Evolutionary conservation across 2,797 vertebrate genomes (phyloP), one percentile per base, ranked within the genome.

Genomic region (Thripadectes ignobilis): DNA sequence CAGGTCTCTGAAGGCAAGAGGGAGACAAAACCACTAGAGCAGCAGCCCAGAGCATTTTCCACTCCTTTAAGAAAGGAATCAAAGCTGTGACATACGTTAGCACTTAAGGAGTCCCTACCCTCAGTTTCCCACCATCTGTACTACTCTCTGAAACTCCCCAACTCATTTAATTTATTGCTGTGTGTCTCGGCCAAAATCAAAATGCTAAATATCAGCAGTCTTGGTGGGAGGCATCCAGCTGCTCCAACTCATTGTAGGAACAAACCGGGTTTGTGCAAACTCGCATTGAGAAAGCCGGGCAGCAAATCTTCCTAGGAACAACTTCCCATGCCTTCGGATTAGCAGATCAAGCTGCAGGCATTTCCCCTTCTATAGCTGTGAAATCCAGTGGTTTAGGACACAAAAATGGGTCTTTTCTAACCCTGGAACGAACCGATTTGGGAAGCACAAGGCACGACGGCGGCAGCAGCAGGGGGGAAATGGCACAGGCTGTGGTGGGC

Each of bases 71-170:
- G 73, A 74, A 72, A 58, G 39, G 59, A 92, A 68, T 38, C 80
- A 80, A 89, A 96, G 80, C 74, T 17, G 32, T 15, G 72, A 85
- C 92, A 90, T 90, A 90, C 85, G 21, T 89, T 92, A 90, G 61
- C 95, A 88, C 88, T 95, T 92, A 82, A 76, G 22, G 1, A 75
- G 45, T 67, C 77, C 65, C 91, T 85, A 75, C 83, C 89, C 71
- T 89, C 74, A 29, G 89, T 85, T 96, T 96, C 94, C 85, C 93
- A 95, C 90, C 95, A 95, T 95, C 89, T 95, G 88, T 41, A 84
- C 77, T 18, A 1, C 62, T 84, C 93, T 84, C 92, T 69, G 62
- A 84, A 95, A 93, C 46, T 86, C 69, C 85, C 59, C 76, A 1
- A 1, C 85, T 75, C 73, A 12, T 76, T 96, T 89, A 62, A 90